These are phyloP conservation scores for Lamprologus ornatipinnis DNA, from an alignment of 2,113 vertebrate genomes.

Conservation along the genomic window DNA sequence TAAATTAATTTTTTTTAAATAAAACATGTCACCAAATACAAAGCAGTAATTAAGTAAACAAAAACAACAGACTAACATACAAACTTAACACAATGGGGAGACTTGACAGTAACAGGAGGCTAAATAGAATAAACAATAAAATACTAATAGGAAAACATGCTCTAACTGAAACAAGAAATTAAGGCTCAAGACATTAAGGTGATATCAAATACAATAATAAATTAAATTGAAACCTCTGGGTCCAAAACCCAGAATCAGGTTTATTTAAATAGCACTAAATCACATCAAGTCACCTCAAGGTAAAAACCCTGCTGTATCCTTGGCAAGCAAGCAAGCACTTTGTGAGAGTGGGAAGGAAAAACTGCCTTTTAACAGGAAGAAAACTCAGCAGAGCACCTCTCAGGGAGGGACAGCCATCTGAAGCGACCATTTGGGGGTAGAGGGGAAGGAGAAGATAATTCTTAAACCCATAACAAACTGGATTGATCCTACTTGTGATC, in stretches of 20 bases:
- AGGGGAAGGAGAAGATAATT: background rate
- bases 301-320: background rate
- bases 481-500: background rate
- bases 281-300: background rate
- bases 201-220: background rate
- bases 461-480: background rate
- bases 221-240: background rate
- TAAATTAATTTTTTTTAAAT: fast-evolving
- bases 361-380: background rate
- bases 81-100: background rate
- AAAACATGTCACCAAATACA: background rate
- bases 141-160: background rate
- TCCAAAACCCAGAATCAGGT: background rate
- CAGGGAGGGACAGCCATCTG: background rate
- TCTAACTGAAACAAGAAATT: background rate
- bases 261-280: background rate
- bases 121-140: background rate
- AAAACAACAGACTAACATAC: background rate
- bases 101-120: background rate
- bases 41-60: background rate
- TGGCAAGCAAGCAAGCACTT: background rate
- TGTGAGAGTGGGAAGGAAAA: background rate
- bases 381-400: background rate
- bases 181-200: background rate
- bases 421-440: background rate